A percentile compares a stretch with the other conserved stretches of the same genome.
phyloP scores from a whole-genome alignment of 92 coral and sea anemone genomes.

The Umimayanthus chanpuru region DNA sequence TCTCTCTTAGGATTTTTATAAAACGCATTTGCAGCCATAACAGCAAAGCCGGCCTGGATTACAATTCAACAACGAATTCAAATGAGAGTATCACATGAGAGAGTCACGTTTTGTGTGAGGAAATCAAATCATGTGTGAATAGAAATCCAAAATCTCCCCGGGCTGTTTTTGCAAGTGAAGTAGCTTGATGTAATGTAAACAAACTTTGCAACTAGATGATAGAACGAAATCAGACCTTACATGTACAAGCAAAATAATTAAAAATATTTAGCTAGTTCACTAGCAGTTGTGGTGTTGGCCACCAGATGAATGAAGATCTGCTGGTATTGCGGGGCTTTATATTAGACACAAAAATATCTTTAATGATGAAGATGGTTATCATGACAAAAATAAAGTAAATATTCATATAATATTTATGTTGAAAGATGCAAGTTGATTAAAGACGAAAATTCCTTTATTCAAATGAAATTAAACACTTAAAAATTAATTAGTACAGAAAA shows the following conservation, averaged over 20 bases:
- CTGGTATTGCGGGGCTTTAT: too few relatives aligned
- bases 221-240: slow-evolving; percentile 19
- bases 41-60: background rate
- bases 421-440: background rate
- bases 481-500: too few relatives aligned
- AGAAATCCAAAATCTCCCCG: background rate
- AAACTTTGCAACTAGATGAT: slow-evolving; percentile 17
- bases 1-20: too few relatives aligned
- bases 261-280: too few relatives aligned
- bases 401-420: background rate
- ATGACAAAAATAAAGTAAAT: background rate
- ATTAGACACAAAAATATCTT: background rate
- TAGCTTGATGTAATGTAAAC: slow-evolving; percentile 4
- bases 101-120: slow-evolving; percentile 9
- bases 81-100: background rate
- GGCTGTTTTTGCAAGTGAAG: slow-evolving; percentile 31
- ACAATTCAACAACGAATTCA: background rate
- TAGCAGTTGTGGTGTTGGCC: background rate
- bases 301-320: background rate
- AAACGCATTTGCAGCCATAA: too few relatives aligned
- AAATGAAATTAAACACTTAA: background rate
- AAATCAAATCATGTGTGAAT: slow-evolving; percentile 5
- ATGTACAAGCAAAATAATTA: background rate
- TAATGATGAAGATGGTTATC: background rate
- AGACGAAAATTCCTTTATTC: background rate